Conservation (phyloP, 2,797 vertebrate species). For the Austrolebias charrua region DNA sequence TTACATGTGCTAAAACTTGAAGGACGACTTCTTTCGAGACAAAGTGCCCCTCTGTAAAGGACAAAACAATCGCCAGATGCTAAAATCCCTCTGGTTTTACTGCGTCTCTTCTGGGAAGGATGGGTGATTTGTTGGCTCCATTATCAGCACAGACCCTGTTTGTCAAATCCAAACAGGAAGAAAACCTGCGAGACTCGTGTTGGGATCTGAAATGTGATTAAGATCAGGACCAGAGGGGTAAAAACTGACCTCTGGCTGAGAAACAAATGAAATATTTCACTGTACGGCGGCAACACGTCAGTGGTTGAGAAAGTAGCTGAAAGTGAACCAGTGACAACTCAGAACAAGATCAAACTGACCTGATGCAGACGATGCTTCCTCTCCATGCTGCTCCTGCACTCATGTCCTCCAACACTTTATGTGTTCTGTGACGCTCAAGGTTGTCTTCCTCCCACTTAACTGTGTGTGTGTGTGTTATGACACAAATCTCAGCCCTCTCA, state of each 20-base stretch:
- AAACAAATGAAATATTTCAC: too few relatives aligned
- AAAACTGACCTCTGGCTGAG: neutral
- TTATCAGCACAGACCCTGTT: neutral
- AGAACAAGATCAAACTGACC: slow-evolving; percentile 38
- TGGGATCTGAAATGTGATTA: neutral
- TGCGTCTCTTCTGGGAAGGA: slow-evolving; percentile 5
- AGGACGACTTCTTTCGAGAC: neutral
- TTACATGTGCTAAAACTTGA: slow-evolving; percentile 10
- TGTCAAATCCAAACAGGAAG: neutral
- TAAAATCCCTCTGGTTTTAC: neutral
- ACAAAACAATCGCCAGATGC: slow-evolving; percentile 3
- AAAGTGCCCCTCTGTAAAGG: too few relatives aligned
- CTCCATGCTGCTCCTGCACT: slow-evolving; percentile 21
- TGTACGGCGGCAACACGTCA: slow-evolving; percentile 13
- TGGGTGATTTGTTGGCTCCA: slow-evolving; percentile 3
- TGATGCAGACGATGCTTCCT: slow-evolving; percentile 41
- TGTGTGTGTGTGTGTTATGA: slow-evolving; percentile 14
- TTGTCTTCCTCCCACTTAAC: slow-evolving; percentile 23
- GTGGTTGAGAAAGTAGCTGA: slow-evolving; percentile 23
- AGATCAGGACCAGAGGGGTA: neutral
- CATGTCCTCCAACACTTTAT: neutral
- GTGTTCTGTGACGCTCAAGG: slow-evolving; percentile 29
- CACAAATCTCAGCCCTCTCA: slow-evolving; percentile 57
- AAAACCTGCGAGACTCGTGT: neutral
- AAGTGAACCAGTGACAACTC: slow-evolving; percentile 16